Evolutionary conservation across 2,888 invertebrate genomes (phyloP).

Genomic region (Lasioglossum lativentre): DNA sequence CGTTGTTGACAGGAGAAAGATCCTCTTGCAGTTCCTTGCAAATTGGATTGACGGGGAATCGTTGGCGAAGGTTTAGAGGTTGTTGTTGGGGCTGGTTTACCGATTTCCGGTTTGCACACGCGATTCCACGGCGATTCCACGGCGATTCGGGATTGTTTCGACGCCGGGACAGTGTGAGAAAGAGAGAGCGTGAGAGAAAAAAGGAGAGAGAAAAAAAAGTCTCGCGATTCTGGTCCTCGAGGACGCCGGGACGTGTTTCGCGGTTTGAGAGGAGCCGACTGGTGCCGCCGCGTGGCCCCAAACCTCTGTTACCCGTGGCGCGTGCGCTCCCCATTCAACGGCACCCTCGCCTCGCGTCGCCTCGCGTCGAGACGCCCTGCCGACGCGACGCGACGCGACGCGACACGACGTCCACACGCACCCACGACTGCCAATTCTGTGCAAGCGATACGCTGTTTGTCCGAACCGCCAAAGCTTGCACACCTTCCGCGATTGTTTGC

Average conservation of each 20-base stretch:
- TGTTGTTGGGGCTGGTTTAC: not conserved
- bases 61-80: not conserved
- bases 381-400: no score
- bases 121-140: not conserved
- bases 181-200: not conserved
- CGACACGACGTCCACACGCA: not conserved
- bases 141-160: not conserved
- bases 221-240: slow-evolving; percentile 60
- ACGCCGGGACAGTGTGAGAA: not conserved
- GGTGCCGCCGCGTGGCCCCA: slow-evolving; percentile 82
- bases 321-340: slow-evolving; percentile 73
- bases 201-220: slow-evolving; percentile 19
- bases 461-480: not conserved
- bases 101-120: slow-evolving; percentile 10
- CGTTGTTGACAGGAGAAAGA: not conserved
- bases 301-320: slow-evolving; percentile 75
- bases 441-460: slow-evolving; percentile 4
- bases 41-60: not conserved
- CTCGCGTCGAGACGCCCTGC: slow-evolving; percentile 15
- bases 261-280: slow-evolving; percentile 80
- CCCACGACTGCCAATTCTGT: not conserved
- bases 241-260: slow-evolving; percentile 78
- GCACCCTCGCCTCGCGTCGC: slow-evolving; percentile 60
- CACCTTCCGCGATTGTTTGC: slow-evolving; percentile 4
- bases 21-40: not conserved